Base-by-base conservation (phyloP, 2,113 vertebrate species). In the Rhabdornis inornatus region DNA sequence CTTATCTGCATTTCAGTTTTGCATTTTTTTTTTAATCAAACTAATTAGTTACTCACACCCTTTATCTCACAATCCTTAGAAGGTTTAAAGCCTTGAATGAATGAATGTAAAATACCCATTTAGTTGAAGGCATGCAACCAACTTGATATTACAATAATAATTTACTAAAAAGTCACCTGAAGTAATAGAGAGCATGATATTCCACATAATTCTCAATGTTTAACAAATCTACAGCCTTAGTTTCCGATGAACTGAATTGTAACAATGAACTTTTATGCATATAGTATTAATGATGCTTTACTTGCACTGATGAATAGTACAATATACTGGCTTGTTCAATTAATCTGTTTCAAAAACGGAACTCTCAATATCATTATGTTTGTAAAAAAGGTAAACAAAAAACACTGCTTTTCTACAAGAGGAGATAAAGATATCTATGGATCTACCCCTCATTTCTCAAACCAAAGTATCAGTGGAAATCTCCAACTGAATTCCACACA, bases 361-460 rank as follows among this genome's bases (percentile, higher is more conserved):
- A 27, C 17, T 25, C 35, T 90, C 65, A 71, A 9, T 49, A 77
- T 8, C 21, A 50, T 27, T 35, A 8, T 45, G 28, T 21, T 85
- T 71, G 5, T n/a, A 49, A 25, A 68, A 76, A 82, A n/a, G 7
- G 8, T 59, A 37, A 86, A 55, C 14, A 70, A 17, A 63, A 18
- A 57, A 7, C 13, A 42, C 18, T 30, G 18, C 24, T 89, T 75
- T 91, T 21, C 60, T 61, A 31, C 4, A 39, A 39, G 11, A 9
- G 37, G 17, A 84, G 13, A 52, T 1, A 0, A 47, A 16, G 11
- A 65, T 31, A n/a, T 4, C 9, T 14, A 10, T 33, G 8, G 10
- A 53, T 70, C 17, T 63, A 15, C 33, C 25, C 24, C 50, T 83
- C 31, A 60, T 18, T 82, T 90, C 40, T 87, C 53, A 52, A 52